These are phyloP conservation scores for Eulemur rubriventer DNA, from an alignment of 2,797 vertebrate genomes.

Conservation along the genomic window DNA sequence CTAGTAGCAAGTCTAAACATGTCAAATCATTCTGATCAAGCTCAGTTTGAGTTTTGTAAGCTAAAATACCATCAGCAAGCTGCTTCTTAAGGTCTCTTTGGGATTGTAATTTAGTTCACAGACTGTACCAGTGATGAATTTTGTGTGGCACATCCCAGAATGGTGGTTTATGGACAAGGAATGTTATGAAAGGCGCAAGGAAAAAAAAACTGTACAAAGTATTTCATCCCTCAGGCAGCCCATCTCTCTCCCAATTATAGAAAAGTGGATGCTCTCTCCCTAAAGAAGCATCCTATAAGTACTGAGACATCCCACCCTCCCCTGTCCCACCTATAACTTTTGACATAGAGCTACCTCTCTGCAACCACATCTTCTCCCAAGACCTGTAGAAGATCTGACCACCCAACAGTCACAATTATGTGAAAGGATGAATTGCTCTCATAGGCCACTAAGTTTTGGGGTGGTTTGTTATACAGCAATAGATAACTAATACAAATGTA, in stretches of 20 bases:
- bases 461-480: background rate
- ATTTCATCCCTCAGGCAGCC: background rate
- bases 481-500: background rate
- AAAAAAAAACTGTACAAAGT: background rate
- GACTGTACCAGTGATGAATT: conserved; percentile 75
- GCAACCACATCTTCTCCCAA: background rate
- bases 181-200: background rate
- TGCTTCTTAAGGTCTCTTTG: conserved; percentile 72
- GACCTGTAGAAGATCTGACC: background rate
- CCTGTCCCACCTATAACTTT: background rate
- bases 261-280: background rate
- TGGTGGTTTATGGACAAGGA: conserved; percentile 1
- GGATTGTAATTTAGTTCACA: conserved; percentile 72
- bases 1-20: conserved; percentile 65
- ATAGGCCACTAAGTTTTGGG: background rate
- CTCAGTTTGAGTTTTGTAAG: conserved; percentile 71
- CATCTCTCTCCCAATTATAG: background rate
- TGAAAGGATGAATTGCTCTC: background rate
- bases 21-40: conserved; percentile 32
- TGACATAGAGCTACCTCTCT: background rate
- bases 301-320: background rate
- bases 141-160: conserved; percentile 63
- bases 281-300: background rate
- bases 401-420: background rate
- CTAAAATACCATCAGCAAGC: conserved; percentile 71